Evolutionary conservation across 2,797 vertebrate species (phyloP), one percentile per base, ranked within the genome.

Genomic region (Pseudomugil gertrudae): DNA sequence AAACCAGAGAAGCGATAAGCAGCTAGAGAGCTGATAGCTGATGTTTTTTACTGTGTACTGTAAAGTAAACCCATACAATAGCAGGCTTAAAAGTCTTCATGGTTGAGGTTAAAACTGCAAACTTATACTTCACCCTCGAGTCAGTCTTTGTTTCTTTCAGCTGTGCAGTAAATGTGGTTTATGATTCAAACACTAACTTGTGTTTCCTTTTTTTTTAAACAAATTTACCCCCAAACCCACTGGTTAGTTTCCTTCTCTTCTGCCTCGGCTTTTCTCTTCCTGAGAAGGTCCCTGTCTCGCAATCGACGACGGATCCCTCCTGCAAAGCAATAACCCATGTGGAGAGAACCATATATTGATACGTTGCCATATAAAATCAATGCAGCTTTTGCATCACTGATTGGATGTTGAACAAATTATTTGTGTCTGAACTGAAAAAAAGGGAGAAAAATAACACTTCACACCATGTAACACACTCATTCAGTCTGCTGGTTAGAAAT

Each of bases 221-320:
- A 85, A 73, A 88, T 92, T 92, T 97, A 99, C 96, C 95, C 94
- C 58, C 91, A 85, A 87, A 95, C 84, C 95, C 95, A 96, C 85
- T 95, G 94, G 75, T 90, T 75, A 58, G 90, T 95, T 24, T 96
- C 92, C 89, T 95, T 96, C 71, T 95, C 94, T 43, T 94, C 90
- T 1, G 92, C 94, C 91, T 98, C 96, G 0, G 93, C 95, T 86
- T 91, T 98, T 84, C 95, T 96, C 86, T 96, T 98, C 73, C 87
- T 94, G 71, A 99, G 95, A 63, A 96, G 82, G 38, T 96, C 93
- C 79, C 98, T 94, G 88, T 98, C 96, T 79, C 97, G 92, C 86
- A 99, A 71, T 63, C 92, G 88, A 15, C 24, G 82, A 3, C 82
- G 89, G 75, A 93, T 94, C 78, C 89, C 92, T 74, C 90, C 90